Base-by-base conservation (phyloP, 2,888 invertebrate species). In the Octonoba sinensis region DNA sequence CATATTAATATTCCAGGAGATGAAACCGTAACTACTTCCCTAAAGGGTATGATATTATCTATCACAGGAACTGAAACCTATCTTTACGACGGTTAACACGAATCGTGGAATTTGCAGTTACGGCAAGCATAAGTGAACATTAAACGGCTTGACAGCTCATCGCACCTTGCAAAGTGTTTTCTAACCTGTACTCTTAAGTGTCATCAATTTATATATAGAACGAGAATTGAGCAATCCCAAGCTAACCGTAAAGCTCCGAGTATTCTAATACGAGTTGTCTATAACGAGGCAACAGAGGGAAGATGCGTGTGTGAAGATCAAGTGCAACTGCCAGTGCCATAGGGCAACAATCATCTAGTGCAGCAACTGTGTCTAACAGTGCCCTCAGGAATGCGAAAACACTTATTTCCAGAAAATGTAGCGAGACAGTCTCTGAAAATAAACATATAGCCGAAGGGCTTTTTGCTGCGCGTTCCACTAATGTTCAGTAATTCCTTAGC, bases 341-440 rank as follows among this genome's bases (percentile, higher is more conserved):
- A 36, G 64, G 76, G 62, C 62, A 62, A 56, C 62, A 77, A 69
- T 69, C 76, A 70, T 77, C 76, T 27, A 69, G 46, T 24, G 70
- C 76, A 77, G 76, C 24, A 56, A 77, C 76, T 70, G 69, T 76
- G 46, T 36, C 69, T 76, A 76, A 76, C 76, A 64, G 76, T 70
- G 54, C 46, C 76, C 76, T 22, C 13, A 65, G 46, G 75, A 51
- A 60, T 60, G 18, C 22, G 44, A 46, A 67, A 75, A 62, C 60
- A 67, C 69, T 75, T 69, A 75, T 67, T 75, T 75, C 75, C 59
- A 22, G 49, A 75, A 44, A 64, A 70, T 77, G 70, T 77, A 70
- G 60, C 74, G n/a, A 64, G 67, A 62, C 69, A 62, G 51, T 76
- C 69, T 27, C 59, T 69, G 51, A 56, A 77, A 70, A 77, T 64